Evolutionary conservation across 2,797 vertebrate species (phyloP), one percentile per base, ranked within the genome.

Genomic region (Micropoecilia bifurca): DNA sequence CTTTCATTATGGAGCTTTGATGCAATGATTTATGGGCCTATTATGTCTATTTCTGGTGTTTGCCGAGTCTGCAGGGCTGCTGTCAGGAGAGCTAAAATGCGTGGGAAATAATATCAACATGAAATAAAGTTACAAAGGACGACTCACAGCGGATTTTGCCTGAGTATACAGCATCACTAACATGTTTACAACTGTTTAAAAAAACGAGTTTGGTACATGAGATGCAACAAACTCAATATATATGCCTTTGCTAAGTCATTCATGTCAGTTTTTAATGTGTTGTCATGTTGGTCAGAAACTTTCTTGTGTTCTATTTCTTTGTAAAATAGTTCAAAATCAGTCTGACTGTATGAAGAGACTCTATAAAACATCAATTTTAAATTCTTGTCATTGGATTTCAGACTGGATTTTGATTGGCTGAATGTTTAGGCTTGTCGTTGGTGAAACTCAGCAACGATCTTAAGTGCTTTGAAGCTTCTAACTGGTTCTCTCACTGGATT

Each of bases 41-140:
- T 81, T 75, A 46, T 30, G 66, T 74, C 55, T 61, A n/a, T 74
- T 78, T 59, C 48, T 66, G 33, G 55, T 71, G 80, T 79, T 86
- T 76, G 75, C 59, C 30, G 75, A 75, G 59, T 73, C 13, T 2
- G 47, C 12, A 53, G 66, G 36, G 84, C 71, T 79, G 78, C 76
- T 72, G 75, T 13, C 13, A 73, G 66, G 46, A 73, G 53, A 57
- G 50, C 36, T 73, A 76, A 81, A 12, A 83, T 81, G 82, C 59
- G 79, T 74, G 79, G 59, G 71, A 72, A 69, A 78, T 76, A 71
- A 80, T 1, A 22, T 69, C 48, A 18, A 16, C 48, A 20, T 39
- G 16, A 66, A 66, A 66, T 41, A 68, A 68, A 39, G 36, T 68
- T 39, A 13, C 3, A 43, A 13, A 69, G 20, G 20, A 22, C 20